Percentiles rank a stretch among this genome's conserved stretches.
Conservation (phyloP, 1,140 invertebrate genomes). For the Hesperophylax magnus region DNA sequence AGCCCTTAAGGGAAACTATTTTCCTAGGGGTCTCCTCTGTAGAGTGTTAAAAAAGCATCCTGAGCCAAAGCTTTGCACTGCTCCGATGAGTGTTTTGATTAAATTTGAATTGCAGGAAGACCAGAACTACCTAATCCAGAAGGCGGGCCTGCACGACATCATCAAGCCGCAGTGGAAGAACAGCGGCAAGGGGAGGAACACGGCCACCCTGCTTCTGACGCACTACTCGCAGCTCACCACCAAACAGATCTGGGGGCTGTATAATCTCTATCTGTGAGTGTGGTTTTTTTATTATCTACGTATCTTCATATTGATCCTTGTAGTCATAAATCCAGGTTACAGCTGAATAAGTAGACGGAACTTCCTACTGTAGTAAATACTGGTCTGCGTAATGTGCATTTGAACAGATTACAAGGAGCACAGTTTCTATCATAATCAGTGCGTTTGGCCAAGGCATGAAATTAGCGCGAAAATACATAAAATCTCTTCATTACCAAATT, state of each 20-base stretch:
- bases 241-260: constrained; percentile 82
- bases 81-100: background rate
- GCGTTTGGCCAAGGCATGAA: no score
- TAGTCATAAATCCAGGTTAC: no score
- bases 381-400: no score
- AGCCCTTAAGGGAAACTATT: no score
- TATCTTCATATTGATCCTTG: no score
- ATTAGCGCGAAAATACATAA: no score
- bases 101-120: constrained; percentile 76
- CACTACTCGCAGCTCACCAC: constrained; percentile 84
- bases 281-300: background rate
- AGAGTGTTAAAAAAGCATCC: background rate
- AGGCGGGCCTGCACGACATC: constrained; percentile 80
- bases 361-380: no score
- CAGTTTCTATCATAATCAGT: no score
- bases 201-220: constrained; percentile 78
- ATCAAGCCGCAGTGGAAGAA: constrained; percentile 88
- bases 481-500: no score
- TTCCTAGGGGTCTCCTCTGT: no score
- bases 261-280: constrained; percentile 83
- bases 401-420: no score
- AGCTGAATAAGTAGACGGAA: no score
- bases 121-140: constrained; percentile 85
- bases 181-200: constrained; percentile 80
- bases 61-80: background rate